Percentiles rank a stretch among this genome's conserved stretches.
These are phyloP conservation scores for Aphodius sticticus DNA, from an alignment of 2,888 invertebrate species.

Conservation along the genomic window DNA sequence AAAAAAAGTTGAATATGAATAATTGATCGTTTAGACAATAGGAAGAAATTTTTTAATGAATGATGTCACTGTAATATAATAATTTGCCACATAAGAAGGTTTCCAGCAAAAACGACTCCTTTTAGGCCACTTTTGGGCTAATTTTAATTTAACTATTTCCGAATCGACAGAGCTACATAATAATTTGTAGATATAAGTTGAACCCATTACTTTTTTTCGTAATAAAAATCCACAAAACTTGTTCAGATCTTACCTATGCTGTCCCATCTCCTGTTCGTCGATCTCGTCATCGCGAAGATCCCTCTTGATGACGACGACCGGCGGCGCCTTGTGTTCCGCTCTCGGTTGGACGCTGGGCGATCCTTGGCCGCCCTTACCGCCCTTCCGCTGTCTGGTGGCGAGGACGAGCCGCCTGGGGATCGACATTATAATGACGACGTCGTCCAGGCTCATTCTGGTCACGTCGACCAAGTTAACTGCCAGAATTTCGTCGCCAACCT, in stretches of 20 bases:
- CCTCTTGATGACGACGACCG: conserved; percentile 90
- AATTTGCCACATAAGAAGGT: too few relatives aligned
- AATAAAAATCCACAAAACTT: neutral
- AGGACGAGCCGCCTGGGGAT: conserved; percentile 95
- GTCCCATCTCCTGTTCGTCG: conserved; percentile 68
- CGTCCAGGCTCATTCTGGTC: conserved; percentile 96
- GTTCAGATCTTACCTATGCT: conserved; percentile 50
- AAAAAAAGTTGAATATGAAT: too few relatives aligned
- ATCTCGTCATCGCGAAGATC: conserved; percentile 85
- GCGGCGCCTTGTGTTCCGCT: conserved; percentile 86
- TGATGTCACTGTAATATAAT: too few relatives aligned
- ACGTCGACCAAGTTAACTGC: conserved; percentile 98
- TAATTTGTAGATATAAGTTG: too few relatives aligned
- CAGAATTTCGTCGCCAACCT: conserved; percentile 97
- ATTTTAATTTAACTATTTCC: too few relatives aligned
- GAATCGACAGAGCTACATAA: too few relatives aligned
- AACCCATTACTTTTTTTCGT: too few relatives aligned
- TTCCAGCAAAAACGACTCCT: too few relatives aligned
- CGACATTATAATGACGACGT: conserved; percentile 99
- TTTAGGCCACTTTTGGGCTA: too few relatives aligned
- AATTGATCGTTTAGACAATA: too few relatives aligned
- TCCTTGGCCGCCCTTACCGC: conserved; percentile 62
- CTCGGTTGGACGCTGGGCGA: conserved; percentile 68
- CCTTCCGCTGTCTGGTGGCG: conserved; percentile 88
- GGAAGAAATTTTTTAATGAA: too few relatives aligned